Evolutionary conservation across 2,797 vertebrate genomes (phyloP), one percentile per base, ranked within the genome.

Genomic region (Gobionotothen gibberifrons): DNA sequence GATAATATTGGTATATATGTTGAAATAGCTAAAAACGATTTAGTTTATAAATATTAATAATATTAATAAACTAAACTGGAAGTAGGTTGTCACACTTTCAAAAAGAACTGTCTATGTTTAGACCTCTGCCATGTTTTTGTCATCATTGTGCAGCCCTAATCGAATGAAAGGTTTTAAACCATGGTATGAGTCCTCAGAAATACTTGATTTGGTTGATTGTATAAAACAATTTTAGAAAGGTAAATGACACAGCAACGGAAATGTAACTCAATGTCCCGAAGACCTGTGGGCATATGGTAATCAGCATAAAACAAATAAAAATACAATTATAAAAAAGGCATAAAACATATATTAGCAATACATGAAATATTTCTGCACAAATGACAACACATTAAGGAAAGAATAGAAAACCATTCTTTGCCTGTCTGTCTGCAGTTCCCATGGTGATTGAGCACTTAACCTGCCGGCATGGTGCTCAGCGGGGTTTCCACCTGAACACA

Each of bases 361-460:
- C 39, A 63, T 5, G 3, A 59, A 69, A 46, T 49, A 8, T 16
- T 42, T 21, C 63, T 48, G 56, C 59, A 60, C 10, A 12, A 76
- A 78, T n/a, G 12, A 63, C 85, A 51, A 57, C 39, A 52, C 70
- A 81, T 69, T 79, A 76, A 75, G 9, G 11, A 17, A 43, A 7
- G 64, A 56, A 79, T n/a, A 64, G 63, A 78, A 69, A 76, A 76
- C 79, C 69, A 46, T 64, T 51, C 55, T 71, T 72, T 68, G 63
- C 55, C 70, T 72, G 81, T 80, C 70, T 69, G 59, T 79, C 69
- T 82, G 32, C 21, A 29, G 73, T 90, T 88, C 89, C 90, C 72
- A 72, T 72, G 82, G 90, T 79, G 84, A 93, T 79, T 88, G 86
- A 92, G 90, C 93, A 93, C 92, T 95, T 94, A 94, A 93, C 94